Evolutionary conservation across 2,797 vertebrate species (phyloP), one percentile per base, ranked within the genome.

Genomic region (Iguana delicatissima): DNA sequence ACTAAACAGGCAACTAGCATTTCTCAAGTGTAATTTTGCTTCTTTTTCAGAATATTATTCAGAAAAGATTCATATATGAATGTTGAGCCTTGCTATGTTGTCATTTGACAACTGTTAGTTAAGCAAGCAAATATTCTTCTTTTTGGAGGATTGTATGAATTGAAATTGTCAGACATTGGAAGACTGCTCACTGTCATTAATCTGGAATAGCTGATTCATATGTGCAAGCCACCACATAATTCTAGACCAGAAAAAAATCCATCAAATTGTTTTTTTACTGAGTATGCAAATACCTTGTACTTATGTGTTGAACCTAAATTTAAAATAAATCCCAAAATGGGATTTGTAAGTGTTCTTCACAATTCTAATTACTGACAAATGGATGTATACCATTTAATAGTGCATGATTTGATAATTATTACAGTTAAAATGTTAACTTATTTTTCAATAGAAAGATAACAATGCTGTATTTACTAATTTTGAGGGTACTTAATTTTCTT

Each of bases 131-230:
- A 22, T 81, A 32, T 12, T 74, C 20, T 50, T 22, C 32, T 46
- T 18, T 59, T 14, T 12, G 62, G 67, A 80, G 13, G 55, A 7
- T 57, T 57, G 38, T 29, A 52, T 46, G 89, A 81, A 5, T 62
- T 81, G 64, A 90, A 90, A 90, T 59, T 46, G 12, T 86, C 29
- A 46, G 35, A 42, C 69, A 79, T 85, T 35, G 80, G 80, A 85
- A 77, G 26, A n/a, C 18, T n/a, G 4, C n/a, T 52, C 42, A 2
- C 77, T 57, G n/a, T 42, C 10, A 73, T 86, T 38, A 86, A 57
- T 50, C 46, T 89, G 38, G 18, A 42, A 85, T 35, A 4, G 6
- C 57, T 42, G 29, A 90, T 42, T 32, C 35, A 35, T 20, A 76
- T 35, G 73, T 69, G 10, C n/a, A 64, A 38, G 52, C 32, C 59